Evolutionary conservation across 2,113 vertebrate genomes (phyloP), one percentile per base, ranked within the genome.

Genomic region (Phyllostomus hastatus): DNA sequence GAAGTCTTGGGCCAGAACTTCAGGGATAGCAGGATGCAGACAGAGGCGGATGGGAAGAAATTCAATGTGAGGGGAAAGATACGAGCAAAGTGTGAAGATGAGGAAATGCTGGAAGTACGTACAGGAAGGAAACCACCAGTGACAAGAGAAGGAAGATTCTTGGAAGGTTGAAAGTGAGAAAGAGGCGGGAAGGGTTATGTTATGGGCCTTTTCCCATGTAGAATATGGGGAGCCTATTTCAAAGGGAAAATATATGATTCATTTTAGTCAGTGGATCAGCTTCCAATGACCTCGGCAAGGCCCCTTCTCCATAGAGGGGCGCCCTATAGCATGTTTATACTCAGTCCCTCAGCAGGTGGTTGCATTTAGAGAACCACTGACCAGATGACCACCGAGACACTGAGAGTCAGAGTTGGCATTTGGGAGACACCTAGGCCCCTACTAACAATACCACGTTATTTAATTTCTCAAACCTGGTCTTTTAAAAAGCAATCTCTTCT

Each of bases 221-320:
- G 72, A 72, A 10, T 31, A 85, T 12, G 7, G 33, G 79, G 0
- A 72, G 4, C 33, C 11, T 43, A 2, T 78, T 85, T 96, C 73
- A 94, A 95, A 91, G 48, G 26, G n/a, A 88, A 75, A 81, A 33
- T 26, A 48, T n/a, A 20, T 50, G 20, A 54, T 70, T 80, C 24
- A 61, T 54, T 88, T 84, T 59, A 82, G 20, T 76, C 24, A 24
- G 8, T 16, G 19, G 33, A n/a, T 7, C n/a, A 59, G 43, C 4
- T 96, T 95, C 78, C 33, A 43, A 61, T 16, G 46, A 75, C 38
- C 4, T 43, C 35, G 7, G 17, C 41, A 54, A 92, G 50, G 17
- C 2, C 11, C 17, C 50, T 43, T 57, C 12, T 82, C 33, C 46
- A 1, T 0, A 48, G 61, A 35, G 81, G 43, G 24, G 24, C 4